Evolutionary conservation across 2,888 invertebrate genomes (phyloP), one percentile per base, ranked within the genome.

Genomic region (Adelognathus sp.): DNA sequence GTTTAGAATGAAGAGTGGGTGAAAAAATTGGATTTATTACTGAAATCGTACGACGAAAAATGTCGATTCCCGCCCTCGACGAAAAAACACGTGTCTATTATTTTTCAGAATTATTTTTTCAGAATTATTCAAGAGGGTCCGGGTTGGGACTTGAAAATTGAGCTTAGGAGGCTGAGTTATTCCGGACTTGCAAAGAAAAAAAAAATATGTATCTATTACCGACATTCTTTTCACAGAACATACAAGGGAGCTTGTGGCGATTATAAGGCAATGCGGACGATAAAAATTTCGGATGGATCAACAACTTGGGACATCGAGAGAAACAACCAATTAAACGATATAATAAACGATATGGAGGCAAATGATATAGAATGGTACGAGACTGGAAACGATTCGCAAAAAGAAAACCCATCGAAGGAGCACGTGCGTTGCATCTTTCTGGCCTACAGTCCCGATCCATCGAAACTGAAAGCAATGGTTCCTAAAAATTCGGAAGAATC

Each of bases 301-400:
- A 93, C 93, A 18, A 95, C 96, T 0, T 96, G 96, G 96, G 96
- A 96, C 89, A 95, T 96, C 75, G 93, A 95, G 7, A 92, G 96
- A 82, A 96, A 96, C 86, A 88, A 89, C 0, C 93, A 93, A 46
- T 91, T 96, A 1, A 93, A 94, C 58, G 92, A 93, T 18, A 90
- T 96, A 0, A 92, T 93, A 79, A 92, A 92, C 4, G 91, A 92
- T 66, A 92, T 94, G 9, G 94, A 95, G 91, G 92, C 94, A 24
- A 93, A 93, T 2, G 93, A 94, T 50, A 92, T 93, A 0, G 94
- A 95, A 84, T 92, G 96, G 14, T 96, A 95, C 91, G 87, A 87
- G 54, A 83, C 84, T 7, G 84, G 85, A 24, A 95, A 81, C 0
- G 84, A 85, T 3, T 78, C 81, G 14, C 78, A 82, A 3, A 81